Evolutionary conservation across 1,140 invertebrate species (phyloP).

Genomic region (Aphelenchoides besseyi): DNA sequence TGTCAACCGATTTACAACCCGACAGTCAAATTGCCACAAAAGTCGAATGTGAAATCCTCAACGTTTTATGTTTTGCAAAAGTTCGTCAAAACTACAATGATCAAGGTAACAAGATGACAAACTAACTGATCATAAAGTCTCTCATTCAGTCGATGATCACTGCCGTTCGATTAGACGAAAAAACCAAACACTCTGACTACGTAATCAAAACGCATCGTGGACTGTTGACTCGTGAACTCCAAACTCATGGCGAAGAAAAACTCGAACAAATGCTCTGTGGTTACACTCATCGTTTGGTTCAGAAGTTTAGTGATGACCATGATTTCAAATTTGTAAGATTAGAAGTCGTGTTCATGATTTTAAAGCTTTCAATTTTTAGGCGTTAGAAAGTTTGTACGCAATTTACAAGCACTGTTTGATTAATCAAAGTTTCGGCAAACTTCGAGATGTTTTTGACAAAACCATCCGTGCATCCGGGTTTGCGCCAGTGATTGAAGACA

Average conservation of each 20-base stretch:
- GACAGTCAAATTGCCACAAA: not conserved
- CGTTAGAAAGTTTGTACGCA: slow-evolving; percentile 7
- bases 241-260: slow-evolving; percentile 2
- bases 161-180: slow-evolving; percentile 7
- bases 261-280: slow-evolving; percentile 7
- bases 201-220: not conserved
- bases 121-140: not conserved
- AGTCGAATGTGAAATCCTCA: not conserved
- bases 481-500: slow-evolving; percentile 5
- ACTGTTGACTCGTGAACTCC: not conserved
- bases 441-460: not conserved
- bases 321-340: slow-evolving; percentile 2
- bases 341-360: not conserved
- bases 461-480: not conserved
- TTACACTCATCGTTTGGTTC: not conserved
- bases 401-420: slow-evolving; percentile 7
- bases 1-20: not conserved
- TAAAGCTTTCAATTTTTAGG: not conserved
- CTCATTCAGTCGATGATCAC: slow-evolving; percentile 3
- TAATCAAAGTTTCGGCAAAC: not conserved
- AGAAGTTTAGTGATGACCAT: not conserved
- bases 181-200: not conserved
- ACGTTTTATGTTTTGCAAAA: slow-evolving; percentile 2
- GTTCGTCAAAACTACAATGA: slow-evolving; percentile 11
- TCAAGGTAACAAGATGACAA: not conserved